Evolutionary conservation across 1,140 invertebrate genomes (phyloP).

Genomic region (Neotoxoptera formosana): DNA sequence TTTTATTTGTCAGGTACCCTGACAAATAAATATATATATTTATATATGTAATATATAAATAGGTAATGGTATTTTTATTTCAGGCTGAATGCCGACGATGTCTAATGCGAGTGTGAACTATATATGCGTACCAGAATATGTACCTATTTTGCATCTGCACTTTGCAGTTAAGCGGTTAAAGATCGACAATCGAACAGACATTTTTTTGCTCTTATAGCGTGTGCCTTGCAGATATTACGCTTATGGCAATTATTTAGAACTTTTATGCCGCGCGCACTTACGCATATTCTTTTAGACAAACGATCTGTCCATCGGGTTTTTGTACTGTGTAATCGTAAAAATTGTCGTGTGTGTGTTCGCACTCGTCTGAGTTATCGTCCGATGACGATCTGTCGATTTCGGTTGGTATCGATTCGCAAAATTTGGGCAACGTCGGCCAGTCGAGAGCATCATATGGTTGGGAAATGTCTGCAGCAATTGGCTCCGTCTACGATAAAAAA

Average conservation of each 20-base stretch:
- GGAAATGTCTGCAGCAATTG: background rate
- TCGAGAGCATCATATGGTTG: background rate
- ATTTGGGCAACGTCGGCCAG: background rate
- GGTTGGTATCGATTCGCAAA: background rate
- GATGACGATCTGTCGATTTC: background rate
- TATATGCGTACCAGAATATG: too few relatives aligned
- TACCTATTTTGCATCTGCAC: too few relatives aligned
- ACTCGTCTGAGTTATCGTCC: background rate
- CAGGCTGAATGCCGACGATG: too few relatives aligned
- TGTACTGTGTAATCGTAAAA: background rate
- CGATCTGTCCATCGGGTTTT: background rate
- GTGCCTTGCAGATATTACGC: background rate
- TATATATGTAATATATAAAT: too few relatives aligned
- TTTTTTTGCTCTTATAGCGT: background rate
- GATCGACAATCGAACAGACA: background rate
- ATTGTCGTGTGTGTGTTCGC: background rate
- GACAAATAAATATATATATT: too few relatives aligned
- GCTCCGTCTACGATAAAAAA: background rate
- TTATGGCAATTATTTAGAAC: background rate
- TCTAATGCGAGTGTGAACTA: too few relatives aligned
- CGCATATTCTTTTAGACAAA: background rate
- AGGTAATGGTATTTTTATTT: too few relatives aligned
- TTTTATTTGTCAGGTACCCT: too few relatives aligned
- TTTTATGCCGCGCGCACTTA: background rate
- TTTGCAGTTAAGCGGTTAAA: background rate